These are phyloP conservation scores for Galemys pyrenaicus DNA, from an alignment of 2,113 vertebrate genomes.

Conservation along the genomic window DNA sequence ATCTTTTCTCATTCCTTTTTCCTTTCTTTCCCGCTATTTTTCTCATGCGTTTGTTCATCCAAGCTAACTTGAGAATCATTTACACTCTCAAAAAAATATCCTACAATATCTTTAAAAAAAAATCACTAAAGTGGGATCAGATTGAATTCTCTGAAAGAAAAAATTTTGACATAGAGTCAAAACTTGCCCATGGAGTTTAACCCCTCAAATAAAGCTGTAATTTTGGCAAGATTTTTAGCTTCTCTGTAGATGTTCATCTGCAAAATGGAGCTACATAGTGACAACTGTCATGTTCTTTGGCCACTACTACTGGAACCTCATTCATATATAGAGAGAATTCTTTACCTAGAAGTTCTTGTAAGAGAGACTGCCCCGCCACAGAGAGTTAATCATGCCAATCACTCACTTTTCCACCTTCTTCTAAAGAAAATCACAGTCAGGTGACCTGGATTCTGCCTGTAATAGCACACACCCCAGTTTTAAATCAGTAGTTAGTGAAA, in stretches of 20 bases:
- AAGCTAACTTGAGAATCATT: slow-evolving; percentile 72
- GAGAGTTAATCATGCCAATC: neutral
- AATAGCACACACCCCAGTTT: neutral
- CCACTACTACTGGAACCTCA: neutral
- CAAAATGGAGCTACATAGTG: neutral
- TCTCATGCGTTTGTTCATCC: slow-evolving; percentile 57
- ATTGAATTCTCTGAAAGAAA: slow-evolving; percentile 60
- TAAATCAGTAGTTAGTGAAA: neutral
- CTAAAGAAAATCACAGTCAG: neutral
- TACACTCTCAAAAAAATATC: slow-evolving; percentile 63
- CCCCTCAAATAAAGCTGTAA: neutral
- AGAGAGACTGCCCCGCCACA: neutral
- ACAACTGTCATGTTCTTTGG: neutral
- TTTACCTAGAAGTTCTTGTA: neutral
- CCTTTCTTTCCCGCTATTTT: slow-evolving; percentile 38
- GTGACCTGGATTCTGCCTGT: neutral
- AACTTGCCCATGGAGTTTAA: slow-evolving; percentile 31
- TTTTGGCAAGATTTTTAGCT: slow-evolving; percentile 29
- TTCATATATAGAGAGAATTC: neutral
- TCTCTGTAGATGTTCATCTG: neutral
- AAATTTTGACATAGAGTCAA: slow-evolving; percentile 66
- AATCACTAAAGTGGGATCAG: slow-evolving; percentile 59
- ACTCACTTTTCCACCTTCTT: neutral
- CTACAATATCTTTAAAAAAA: slow-evolving; percentile 51
- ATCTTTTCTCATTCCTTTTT: slow-evolving; percentile 12